Evolutionary conservation across 2,797 vertebrate species (phyloP).

Genomic region (Sebastes vulpes): DNA sequence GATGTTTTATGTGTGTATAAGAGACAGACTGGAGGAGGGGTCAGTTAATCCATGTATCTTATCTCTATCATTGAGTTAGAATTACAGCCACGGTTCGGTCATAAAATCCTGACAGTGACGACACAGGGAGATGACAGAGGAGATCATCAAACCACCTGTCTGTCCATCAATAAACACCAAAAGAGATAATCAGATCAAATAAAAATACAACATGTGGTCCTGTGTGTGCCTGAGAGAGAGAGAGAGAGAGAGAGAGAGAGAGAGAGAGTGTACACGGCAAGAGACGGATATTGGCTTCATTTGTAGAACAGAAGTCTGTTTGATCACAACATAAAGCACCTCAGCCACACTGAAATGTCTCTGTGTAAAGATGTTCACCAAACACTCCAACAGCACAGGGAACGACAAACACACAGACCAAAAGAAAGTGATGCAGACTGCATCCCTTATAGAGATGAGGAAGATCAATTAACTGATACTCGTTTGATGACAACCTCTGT

Average conservation of each 20-base stretch:
- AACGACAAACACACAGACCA: neutral
- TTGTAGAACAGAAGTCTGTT: neutral
- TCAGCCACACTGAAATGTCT: neutral
- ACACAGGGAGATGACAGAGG: neutral
- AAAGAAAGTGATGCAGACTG: slow-evolving; percentile 50
- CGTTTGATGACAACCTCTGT: slow-evolving; percentile 69
- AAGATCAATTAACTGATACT: slow-evolving; percentile 77
- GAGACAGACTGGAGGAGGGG: neutral
- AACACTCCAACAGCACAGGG: neutral
- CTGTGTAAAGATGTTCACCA: neutral
- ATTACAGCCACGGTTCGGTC: neutral
- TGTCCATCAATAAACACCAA: neutral
- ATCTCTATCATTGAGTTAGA: neutral
- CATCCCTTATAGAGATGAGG: slow-evolving; percentile 53
- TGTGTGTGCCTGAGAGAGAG: neutral
- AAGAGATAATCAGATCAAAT: neutral
- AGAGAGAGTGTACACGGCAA: neutral
- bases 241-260: neutral
- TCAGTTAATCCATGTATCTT: neutral
- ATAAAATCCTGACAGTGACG: neutral
- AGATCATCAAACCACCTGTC: neutral
- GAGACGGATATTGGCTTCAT: slow-evolving; percentile 2
- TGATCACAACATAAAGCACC: neutral
- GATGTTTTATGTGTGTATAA: neutral
- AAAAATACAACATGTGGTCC: neutral